Base-by-base conservation (phyloP, 2,113 vertebrate species). In the Salvelinus sp. region DNA sequence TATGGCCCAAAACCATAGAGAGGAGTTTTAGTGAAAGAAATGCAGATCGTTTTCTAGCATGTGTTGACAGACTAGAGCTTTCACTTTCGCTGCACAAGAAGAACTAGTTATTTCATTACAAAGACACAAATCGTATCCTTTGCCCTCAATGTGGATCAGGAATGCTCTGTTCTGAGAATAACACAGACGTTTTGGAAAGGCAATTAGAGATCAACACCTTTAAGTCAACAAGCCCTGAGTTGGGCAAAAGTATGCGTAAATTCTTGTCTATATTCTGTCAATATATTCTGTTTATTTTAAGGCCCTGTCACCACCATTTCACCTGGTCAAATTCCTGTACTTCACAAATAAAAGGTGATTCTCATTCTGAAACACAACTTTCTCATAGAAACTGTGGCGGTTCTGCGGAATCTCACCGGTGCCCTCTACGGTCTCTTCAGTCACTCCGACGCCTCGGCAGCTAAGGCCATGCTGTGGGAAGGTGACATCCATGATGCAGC, bases 401-500 rank as follows among this genome's bases (percentile, higher is more conserved):
- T 9, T 23, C 60, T 63, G 6, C 22, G 3, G 18, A 60, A 62
- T 80, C 50, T 0, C 57, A 94, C 91, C 91, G 6, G 30, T 2
- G 0, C 69, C 70, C 3, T 86, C 76, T 2, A 90, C 0, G 0
- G 78, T n/a, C 33, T 89, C 90, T 68, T 93, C 78, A 0, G 87
- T 82, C 0, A 94, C 65, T n/a, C 93, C 92, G 1, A 85, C 78
- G 20, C 94, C 93, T 30, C 80, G 79, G 63, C 84, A 89, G 62
- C 25, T 1, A 4, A 92, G 69, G 1, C 73, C 76, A 0, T 86
- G 89, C 3, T 28, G 16, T 0, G 87, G 90, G 63, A 95, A 65
- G 0, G 47, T 87, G 75, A 95, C 82, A 81, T 95, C 91, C 33
- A 92, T 57, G 3, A 92, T 79, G 79, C 94, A 94, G 78, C 94